These are phyloP conservation scores for Fragum sueziense DNA, from an alignment of 2,888 invertebrate genomes.

Conservation along the genomic window DNA sequence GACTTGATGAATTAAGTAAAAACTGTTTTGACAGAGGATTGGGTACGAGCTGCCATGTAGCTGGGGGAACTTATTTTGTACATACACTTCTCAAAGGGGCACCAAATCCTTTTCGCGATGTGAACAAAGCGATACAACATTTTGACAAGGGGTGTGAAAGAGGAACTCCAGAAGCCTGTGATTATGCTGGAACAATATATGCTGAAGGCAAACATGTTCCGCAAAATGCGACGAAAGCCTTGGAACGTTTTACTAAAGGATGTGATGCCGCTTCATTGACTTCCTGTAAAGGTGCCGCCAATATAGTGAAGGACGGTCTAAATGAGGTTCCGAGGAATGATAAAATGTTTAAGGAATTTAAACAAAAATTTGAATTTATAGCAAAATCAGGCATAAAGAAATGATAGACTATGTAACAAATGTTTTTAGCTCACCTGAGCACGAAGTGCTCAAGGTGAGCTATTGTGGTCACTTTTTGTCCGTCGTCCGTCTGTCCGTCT, in stretches of 20 bases:
- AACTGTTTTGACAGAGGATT: constrained; percentile 7
- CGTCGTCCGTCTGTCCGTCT: no score
- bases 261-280: constrained; percentile 91
- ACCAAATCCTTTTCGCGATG: not conserved
- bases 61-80: constrained; percentile 15
- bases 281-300: constrained; percentile 91
- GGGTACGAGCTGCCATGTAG: not conserved
- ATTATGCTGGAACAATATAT: constrained; percentile 84
- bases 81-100: constrained; percentile 17
- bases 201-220: constrained; percentile 85
- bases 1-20: not conserved
- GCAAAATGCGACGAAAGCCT: constrained; percentile 85
- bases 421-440: no score
- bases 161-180: constrained; percentile 89
- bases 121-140: constrained; percentile 33
- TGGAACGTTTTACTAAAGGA: constrained; percentile 89
- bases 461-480: no score
- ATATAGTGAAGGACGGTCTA: constrained; percentile 24
- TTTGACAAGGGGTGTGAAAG: constrained; percentile 90
- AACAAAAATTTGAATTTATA: constrained; percentile 11
- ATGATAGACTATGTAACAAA: no score
- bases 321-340: constrained; percentile 22
- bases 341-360: constrained; percentile 19
- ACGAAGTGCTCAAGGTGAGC: no score
- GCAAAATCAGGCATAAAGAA: not conserved